A percentile compares a stretch with the other conserved stretches of the same genome.
phyloP scores from a whole-genome alignment of 2,888 invertebrate genomes.

The Polydrusus cervinus region DNA sequence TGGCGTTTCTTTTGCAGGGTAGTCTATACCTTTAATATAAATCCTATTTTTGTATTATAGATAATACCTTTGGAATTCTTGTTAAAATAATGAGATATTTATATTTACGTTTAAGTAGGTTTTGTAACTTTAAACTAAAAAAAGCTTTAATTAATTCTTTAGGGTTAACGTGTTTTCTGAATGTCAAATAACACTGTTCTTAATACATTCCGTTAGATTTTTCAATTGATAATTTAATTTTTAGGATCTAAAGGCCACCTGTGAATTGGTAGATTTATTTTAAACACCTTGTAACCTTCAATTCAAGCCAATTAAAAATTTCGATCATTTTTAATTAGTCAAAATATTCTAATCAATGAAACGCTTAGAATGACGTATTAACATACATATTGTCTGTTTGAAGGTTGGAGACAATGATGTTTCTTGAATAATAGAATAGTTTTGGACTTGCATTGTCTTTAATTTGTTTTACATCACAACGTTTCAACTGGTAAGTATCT shows the following conservation, averaged over 20 bases:
- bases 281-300: conserved; percentile 9
- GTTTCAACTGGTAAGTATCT: too few species aligned
- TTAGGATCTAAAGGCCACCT: conserved; percentile 24
- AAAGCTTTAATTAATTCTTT: conserved; percentile 69
- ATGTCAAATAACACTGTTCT: conserved; percentile 73
- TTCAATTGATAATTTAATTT: conserved; percentile 56
- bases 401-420: too few species aligned
- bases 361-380: too few species aligned
- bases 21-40: conserved; percentile 48
- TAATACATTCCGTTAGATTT: conserved; percentile 72
- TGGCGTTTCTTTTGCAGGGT: too few species aligned
- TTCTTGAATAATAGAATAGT: too few species aligned
- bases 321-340: too few species aligned
- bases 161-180: conserved; percentile 63
- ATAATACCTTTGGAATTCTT: conserved; percentile 62
- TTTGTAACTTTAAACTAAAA: conserved; percentile 67
- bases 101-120: conserved; percentile 66
- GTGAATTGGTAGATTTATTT: conserved; percentile 4
- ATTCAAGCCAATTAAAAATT: too few species aligned
- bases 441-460: too few species aligned
- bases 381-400: too few species aligned
- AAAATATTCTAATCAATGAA: too few species aligned
- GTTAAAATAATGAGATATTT: conserved; percentile 54
- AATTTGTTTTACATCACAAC: too few species aligned
- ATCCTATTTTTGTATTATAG: conserved; percentile 69